These are phyloP conservation scores for Ridgeia piscesae DNA, from an alignment of 1,140 invertebrate species.

Conservation along the genomic window DNA sequence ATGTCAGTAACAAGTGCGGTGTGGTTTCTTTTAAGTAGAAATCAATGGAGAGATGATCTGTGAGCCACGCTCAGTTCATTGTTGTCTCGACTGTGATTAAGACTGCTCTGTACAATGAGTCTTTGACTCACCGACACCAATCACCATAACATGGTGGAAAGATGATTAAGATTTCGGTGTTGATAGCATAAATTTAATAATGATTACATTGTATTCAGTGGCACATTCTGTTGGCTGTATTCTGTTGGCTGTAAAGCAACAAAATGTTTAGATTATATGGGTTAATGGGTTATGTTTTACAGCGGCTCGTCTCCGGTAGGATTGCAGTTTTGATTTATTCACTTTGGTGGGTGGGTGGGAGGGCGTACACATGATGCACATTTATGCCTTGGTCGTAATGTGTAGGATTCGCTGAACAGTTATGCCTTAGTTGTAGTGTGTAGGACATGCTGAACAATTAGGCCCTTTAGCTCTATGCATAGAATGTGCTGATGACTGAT, in stretches of 20 bases:
- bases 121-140: neutral
- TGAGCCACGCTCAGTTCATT: neutral
- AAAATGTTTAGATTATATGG: neutral
- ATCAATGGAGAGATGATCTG: neutral
- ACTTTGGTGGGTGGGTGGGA: too few species aligned
- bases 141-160: neutral
- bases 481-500: too few species aligned
- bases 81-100: neutral
- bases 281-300: neutral
- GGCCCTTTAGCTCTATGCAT: too few species aligned
- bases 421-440: too few species aligned
- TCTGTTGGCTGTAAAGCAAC: neutral
- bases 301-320: neutral
- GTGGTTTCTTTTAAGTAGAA: neutral
- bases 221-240: neutral
- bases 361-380: too few species aligned
- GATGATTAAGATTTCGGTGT: neutral
- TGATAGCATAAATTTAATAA: neutral
- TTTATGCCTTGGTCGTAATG: too few species aligned
- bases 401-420: too few species aligned
- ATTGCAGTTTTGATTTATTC: neutral
- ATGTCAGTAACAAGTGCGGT: neutral
- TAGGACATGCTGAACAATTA: too few species aligned
- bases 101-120: neutral
- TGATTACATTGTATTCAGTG: neutral